These are phyloP conservation scores for Sebastes oblongus DNA, from an alignment of 2,797 vertebrate species.

Conservation along the genomic window DNA sequence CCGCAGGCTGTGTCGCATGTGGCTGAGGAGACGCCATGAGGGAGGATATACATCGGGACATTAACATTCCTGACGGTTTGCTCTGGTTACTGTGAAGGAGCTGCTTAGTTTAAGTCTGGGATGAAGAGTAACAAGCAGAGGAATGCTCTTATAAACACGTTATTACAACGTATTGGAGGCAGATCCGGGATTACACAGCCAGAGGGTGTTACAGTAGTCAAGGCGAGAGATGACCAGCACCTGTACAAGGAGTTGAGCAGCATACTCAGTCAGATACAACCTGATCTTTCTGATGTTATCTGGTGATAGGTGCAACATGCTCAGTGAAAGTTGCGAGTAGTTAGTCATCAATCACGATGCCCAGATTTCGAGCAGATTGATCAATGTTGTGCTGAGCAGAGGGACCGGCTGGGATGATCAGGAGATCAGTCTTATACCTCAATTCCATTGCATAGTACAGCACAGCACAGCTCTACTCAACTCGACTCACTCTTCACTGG, in stretches of 20 bases:
- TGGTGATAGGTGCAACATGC: not conserved
- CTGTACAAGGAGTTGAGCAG: not conserved
- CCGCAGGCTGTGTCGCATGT: constrained; percentile 50
- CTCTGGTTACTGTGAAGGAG: constrained; percentile 38
- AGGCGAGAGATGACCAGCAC: not conserved
- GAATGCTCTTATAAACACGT: not conserved
- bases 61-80: constrained; percentile 62
- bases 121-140: not conserved
- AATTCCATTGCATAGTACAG: not conserved
- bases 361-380: not conserved
- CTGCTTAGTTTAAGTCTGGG: not conserved
- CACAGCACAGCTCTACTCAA: not conserved
- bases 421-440: not conserved
- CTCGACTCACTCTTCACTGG: not conserved
- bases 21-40: constrained; percentile 32
- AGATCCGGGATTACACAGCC: not conserved
- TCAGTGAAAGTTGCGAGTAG: not conserved
- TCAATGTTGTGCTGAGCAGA: not conserved
- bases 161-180: not conserved
- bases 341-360: not conserved
- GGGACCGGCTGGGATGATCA: not conserved
- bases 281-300: not conserved
- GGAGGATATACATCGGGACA: constrained; percentile 32
- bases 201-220: not conserved
- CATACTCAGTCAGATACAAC: not conserved